Evolutionary conservation across 2,797 vertebrate species (phyloP).

Genomic region (Acipenser oxyrinchus): DNA sequence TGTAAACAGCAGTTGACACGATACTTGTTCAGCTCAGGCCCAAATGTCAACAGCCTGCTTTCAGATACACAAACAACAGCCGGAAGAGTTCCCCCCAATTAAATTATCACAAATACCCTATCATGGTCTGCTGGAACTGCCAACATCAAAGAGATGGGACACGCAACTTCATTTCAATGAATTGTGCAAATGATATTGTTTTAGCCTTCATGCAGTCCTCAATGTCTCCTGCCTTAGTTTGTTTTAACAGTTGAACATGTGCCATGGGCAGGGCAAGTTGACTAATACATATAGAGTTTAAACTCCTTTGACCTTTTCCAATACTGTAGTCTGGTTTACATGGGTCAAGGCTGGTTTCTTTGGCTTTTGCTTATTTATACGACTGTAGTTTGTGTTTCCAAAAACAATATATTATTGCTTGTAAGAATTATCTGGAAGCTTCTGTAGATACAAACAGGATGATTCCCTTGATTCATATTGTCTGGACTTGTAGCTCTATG

Average conservation of each 20-base stretch:
- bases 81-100: conserved; percentile 10
- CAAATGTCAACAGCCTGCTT: conserved; percentile 22
- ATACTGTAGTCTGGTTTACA: conserved; percentile 3
- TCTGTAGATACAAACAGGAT: conserved; percentile 9
- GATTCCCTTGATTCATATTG: conserved; percentile 13
- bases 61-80: conserved; percentile 19
- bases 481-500: conserved; percentile 10
- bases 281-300: neutral
- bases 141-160: conserved; percentile 52
- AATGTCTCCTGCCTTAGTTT: conserved; percentile 56
- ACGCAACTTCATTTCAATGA: conserved; percentile 58
- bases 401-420: conserved; percentile 1
- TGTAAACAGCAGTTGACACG: conserved; percentile 52
- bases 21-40: conserved; percentile 35
- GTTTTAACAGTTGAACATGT: conserved; percentile 57
- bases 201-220: conserved; percentile 64
- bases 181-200: conserved; percentile 62
- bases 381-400: neutral
- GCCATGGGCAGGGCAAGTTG: conserved; percentile 33
- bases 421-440: neutral
- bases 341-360: neutral
- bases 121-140: conserved; percentile 8
- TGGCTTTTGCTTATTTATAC: neutral
- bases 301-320: neutral
- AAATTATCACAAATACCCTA: conserved; percentile 12